Evolutionary conservation across 2,113 vertebrate species (phyloP).

Genomic region (Anas platyrhynchos): DNA sequence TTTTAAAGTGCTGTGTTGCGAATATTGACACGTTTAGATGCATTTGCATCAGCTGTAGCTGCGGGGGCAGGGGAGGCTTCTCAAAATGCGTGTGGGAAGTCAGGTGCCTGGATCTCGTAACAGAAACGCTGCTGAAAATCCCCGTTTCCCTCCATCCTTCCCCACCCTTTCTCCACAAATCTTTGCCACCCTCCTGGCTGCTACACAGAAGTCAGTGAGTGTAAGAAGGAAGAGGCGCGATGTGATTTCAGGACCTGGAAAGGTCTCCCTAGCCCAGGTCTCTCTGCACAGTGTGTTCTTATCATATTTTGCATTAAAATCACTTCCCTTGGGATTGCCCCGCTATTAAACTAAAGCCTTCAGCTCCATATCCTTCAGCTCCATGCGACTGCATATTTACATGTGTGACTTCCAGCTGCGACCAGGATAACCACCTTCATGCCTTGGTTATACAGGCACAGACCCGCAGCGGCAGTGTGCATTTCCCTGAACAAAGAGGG

Average conservation of each 20-base stretch:
- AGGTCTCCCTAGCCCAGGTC: neutral
- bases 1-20: neutral
- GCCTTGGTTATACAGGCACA: fast-evolving
- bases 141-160: neutral
- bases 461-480: neutral
- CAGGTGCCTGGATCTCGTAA: neutral
- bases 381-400: fast-evolving
- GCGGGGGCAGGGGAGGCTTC: neutral
- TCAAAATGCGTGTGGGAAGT: neutral
- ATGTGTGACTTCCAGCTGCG: fast-evolving
- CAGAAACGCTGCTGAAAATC: neutral
- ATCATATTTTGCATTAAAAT: neutral
- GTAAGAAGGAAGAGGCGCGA: neutral
- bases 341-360: neutral
- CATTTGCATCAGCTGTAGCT: conserved; percentile 8
- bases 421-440: neutral
- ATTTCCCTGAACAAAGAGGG: neutral
- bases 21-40: conserved; percentile 11
- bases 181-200: neutral
- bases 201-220: neutral
- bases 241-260: neutral
- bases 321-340: neutral
- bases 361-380: neutral
- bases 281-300: neutral
- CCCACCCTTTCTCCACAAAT: neutral